A percentile compares a stretch with the other conserved stretches of the same genome.
phyloP scores from a whole-genome alignment of 2,888 invertebrate species.

The Belgica antarctica region DNA sequence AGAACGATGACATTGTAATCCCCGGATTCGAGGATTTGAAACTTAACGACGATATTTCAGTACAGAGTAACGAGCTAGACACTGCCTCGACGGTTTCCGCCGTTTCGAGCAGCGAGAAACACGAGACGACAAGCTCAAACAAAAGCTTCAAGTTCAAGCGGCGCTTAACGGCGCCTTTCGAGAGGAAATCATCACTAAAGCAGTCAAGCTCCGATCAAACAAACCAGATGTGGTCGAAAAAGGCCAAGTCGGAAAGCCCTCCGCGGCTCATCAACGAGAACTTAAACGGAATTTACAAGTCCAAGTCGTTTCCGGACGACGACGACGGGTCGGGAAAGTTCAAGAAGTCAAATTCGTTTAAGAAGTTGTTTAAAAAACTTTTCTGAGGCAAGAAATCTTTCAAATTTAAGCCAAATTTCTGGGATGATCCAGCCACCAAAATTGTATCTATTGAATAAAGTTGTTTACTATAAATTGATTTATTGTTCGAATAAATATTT shows the following conservation, averaged over 20 bases:
- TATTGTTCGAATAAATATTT: neutral
- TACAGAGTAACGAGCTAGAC: neutral
- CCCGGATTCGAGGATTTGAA: conserved; percentile 14
- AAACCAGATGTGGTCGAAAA: conserved; percentile 18
- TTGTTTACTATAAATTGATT: too few species aligned
- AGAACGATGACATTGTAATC: conserved; percentile 38
- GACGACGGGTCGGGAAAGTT: neutral
- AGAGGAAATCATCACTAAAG: neutral
- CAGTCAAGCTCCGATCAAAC: neutral
- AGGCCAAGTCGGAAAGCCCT: conserved; percentile 39
- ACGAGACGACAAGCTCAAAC: conserved; percentile 16
- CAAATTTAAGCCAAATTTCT: too few species aligned
- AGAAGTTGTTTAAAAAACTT: conserved; percentile 41
- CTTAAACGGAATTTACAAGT: neutral
- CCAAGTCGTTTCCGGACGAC: conserved; percentile 21
- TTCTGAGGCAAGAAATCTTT: conserved; percentile 28
- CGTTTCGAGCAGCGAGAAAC: neutral
- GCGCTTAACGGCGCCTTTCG: conserved; percentile 18
- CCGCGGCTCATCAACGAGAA: neutral
- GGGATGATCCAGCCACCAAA: too few species aligned
- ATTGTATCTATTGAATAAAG: neutral
- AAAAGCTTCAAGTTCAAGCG: conserved; percentile 28
- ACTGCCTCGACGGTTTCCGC: conserved; percentile 25
- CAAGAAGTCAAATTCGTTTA: conserved; percentile 38
- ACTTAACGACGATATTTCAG: neutral